Percentiles rank a stretch among this genome's conserved stretches.
Conservation (phyloP, 1,140 invertebrate genomes). For the Drosophila pallidifrons region DNA sequence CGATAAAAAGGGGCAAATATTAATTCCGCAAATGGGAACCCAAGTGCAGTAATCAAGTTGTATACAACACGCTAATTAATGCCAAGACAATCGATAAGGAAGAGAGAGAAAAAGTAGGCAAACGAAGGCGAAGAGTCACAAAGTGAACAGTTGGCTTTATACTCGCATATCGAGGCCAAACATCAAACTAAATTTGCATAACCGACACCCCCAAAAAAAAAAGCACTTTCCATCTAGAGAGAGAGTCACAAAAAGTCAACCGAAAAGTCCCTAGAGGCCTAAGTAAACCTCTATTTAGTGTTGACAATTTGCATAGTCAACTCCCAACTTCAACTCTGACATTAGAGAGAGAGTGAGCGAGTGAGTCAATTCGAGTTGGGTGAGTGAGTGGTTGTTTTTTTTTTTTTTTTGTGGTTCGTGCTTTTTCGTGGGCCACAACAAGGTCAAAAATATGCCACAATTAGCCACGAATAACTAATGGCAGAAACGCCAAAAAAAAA, state of each 20-base stretch:
- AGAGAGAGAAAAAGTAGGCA: not conserved
- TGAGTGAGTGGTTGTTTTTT: conserved; percentile 4
- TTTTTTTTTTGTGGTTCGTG: not conserved
- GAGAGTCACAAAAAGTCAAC: conserved; percentile 7
- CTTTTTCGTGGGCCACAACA: conserved; percentile 25
- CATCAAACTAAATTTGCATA: conserved; percentile 40
- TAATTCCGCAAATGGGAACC: conserved; percentile 22
- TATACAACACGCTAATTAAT: not conserved
- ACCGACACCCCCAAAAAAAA: conserved; percentile 30
- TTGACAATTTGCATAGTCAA: conserved; percentile 26
- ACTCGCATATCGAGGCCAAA: conserved; percentile 20
- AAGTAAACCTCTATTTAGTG: conserved; percentile 10
- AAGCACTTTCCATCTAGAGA: not conserved
- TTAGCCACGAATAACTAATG: conserved; percentile 34
- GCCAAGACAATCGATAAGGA: conserved; percentile 20
- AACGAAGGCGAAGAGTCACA: not conserved
- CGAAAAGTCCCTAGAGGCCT: conserved; percentile 4
- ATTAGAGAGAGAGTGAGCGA: conserved; percentile 23
- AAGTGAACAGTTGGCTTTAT: conserved; percentile 13
- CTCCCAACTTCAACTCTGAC: not conserved
- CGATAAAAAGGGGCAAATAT: conserved; percentile 28
- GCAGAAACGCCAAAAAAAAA: conserved; percentile 1
- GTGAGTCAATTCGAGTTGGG: too few relatives aligned
- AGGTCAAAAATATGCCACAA: conserved; percentile 46
- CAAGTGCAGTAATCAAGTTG: conserved; percentile 15